Conservation (phyloP, 2,113 vertebrate genomes). For the Mustela lutreola region DNA sequence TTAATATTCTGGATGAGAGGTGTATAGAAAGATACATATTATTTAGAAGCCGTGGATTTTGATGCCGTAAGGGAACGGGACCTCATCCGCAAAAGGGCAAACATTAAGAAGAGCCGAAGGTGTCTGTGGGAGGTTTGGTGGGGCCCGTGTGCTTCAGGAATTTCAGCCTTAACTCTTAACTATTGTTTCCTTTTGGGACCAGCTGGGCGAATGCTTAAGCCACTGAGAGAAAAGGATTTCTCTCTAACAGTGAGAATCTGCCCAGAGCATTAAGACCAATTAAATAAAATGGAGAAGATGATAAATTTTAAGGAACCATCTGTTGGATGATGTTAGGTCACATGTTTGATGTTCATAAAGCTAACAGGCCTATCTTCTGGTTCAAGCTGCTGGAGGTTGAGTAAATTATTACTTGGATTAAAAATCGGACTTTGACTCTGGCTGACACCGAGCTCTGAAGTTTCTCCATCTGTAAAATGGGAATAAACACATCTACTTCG, state of each 20-base stretch:
- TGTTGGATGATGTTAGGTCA: not conserved
- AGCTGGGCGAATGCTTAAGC: not conserved
- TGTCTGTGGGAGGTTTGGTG: not conserved
- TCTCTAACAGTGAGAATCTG: not conserved
- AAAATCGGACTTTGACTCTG: not conserved
- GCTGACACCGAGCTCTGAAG: not conserved
- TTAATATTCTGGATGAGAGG: not conserved
- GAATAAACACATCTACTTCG: not conserved
- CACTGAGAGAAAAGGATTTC: not conserved
- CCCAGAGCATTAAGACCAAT: not conserved
- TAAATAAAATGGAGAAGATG: slow-evolving; percentile 1
- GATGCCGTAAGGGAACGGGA: not conserved
- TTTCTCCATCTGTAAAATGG: slow-evolving; percentile 30
- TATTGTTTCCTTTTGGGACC: not conserved
- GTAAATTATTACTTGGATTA: not conserved
- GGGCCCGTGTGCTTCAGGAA: not conserved
- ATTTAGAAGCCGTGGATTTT: not conserved
- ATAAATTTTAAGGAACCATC: not conserved
- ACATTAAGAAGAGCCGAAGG: not conserved
- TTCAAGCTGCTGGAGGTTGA: not conserved
- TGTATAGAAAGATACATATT: not conserved
- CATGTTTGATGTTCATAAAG: not conserved
- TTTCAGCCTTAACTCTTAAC: not conserved
- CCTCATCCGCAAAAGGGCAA: not conserved
- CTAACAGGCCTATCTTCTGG: not conserved